phyloP scores from a whole-genome alignment of 2,888 invertebrate species.

The Cephalotes varians region DNA sequence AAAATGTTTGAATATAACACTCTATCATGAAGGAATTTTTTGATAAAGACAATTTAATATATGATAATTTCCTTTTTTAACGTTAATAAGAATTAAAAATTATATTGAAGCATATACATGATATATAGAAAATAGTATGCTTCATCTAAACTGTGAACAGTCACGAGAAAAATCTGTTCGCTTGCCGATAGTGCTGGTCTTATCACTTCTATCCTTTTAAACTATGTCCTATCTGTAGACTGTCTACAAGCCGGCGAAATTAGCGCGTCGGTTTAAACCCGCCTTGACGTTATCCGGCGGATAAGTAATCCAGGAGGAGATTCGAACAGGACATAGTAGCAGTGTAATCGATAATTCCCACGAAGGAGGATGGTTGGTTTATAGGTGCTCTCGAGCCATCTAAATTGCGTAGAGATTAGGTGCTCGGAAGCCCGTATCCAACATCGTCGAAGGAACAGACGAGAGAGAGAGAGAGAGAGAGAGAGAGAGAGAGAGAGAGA shows the following conservation, averaged over 20 bases:
- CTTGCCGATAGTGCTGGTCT: background rate
- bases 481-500: slow-evolving; percentile 23
- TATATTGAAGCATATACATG: background rate
- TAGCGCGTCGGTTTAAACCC: slow-evolving; percentile 67
- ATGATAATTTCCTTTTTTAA: background rate
- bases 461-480: slow-evolving; percentile 42
- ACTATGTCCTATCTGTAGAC: slow-evolving; percentile 33
- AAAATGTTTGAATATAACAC: background rate
- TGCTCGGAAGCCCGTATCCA: slow-evolving; percentile 77
- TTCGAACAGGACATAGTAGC: slow-evolving; percentile 72
- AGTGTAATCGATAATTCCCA: slow-evolving; percentile 79
- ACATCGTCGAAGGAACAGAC: slow-evolving; percentile 69
- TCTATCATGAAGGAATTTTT: background rate
- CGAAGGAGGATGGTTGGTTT: slow-evolving; percentile 71
- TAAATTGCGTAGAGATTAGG: slow-evolving; percentile 83
- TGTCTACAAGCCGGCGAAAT: slow-evolving; percentile 60
- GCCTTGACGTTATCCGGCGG: slow-evolving; percentile 70
- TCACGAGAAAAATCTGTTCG: slow-evolving; percentile 29
- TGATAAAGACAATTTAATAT: background rate
- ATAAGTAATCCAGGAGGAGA: slow-evolving; percentile 77
- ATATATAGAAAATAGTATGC: background rate
- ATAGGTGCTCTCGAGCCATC: slow-evolving; percentile 79
- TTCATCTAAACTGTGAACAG: background rate
- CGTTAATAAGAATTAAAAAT: background rate
- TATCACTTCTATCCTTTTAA: slow-evolving; percentile 19